Evolutionary conservation across 2,113 vertebrate genomes (phyloP).

Genomic region (Zosterops borbonicus): DNA sequence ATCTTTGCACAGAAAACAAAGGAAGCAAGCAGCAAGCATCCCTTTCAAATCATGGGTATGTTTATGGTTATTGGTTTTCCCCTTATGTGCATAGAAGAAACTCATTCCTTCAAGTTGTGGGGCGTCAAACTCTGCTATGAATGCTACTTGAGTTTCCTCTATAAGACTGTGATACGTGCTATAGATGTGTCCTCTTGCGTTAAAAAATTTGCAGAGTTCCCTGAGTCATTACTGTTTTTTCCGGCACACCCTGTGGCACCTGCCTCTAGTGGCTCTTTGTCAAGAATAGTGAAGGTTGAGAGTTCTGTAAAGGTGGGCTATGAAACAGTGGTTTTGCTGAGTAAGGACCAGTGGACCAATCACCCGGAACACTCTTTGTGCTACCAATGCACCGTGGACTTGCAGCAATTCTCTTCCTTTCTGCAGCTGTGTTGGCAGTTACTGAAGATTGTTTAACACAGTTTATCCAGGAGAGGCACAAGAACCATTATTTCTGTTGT

Average conservation of each 20-base stretch:
- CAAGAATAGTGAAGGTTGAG: background rate
- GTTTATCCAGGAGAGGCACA: background rate
- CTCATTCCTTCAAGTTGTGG: background rate
- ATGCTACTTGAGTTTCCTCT: background rate
- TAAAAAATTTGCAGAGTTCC: background rate
- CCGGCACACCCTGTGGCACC: background rate
- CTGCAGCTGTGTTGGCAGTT: background rate
- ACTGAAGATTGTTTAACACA: background rate
- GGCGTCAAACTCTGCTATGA: background rate
- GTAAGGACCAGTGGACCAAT: background rate
- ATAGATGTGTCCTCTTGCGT: background rate
- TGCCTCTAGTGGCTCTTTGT: background rate
- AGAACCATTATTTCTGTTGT: background rate
- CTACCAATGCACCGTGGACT: accelerated
- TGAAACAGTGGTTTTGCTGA: background rate
- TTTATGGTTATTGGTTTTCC: background rate
- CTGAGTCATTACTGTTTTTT: background rate
- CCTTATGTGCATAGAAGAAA: background rate
- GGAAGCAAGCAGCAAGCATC: background rate
- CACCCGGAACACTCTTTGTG: background rate
- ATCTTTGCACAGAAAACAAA: background rate
- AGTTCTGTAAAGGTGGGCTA: background rate
- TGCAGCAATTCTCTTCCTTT: background rate
- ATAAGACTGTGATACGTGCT: background rate
- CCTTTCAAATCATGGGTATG: background rate